Conservation (phyloP, 2,888 invertebrate species). For the Euclidia mi region DNA sequence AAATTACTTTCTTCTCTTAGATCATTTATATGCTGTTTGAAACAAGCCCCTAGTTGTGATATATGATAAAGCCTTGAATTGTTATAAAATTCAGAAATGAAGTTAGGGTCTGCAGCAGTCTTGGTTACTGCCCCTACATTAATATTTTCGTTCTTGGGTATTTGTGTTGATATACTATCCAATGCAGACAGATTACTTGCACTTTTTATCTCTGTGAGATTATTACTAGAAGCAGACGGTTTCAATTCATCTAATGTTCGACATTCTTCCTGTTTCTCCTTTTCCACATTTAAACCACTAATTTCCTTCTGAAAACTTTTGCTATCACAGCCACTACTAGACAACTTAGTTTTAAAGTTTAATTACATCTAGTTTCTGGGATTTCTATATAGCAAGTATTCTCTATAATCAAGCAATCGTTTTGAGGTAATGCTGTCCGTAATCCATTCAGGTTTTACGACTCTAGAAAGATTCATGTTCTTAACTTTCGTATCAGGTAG, state of each 20-base stretch:
- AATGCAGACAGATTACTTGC: neutral
- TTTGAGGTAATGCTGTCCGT: conserved; percentile 94
- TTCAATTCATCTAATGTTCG: conserved; percentile 1
- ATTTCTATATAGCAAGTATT: conserved; percentile 93
- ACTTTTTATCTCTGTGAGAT: conserved; percentile 7
- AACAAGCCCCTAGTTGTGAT: conserved; percentile 97
- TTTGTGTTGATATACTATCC: conserved; percentile 8
- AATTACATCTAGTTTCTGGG: conserved; percentile 91
- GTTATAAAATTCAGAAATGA: conserved; percentile 97
- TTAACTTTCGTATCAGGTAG: conserved; percentile 97
- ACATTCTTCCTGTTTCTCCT: conserved; percentile 4
- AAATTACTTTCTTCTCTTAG: conserved; percentile 91
- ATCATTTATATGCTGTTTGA: conserved; percentile 95
- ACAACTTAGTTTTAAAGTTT: conserved; percentile 52
- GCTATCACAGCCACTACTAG: conserved; percentile 3
- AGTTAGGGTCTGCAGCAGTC: conserved; percentile 94
- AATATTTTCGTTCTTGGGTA: conserved; percentile 15
- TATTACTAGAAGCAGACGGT: no score
- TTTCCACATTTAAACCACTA: conserved; percentile 7
- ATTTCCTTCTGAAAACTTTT: conserved; percentile 1
- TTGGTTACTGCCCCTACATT: conserved; percentile 69
- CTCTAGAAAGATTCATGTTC: conserved; percentile 91
- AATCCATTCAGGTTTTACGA: conserved; percentile 97
- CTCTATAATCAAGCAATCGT: conserved; percentile 92
- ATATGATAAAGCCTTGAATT: conserved; percentile 98